Evolutionary conservation across 2,797 vertebrate species (phyloP).

Genomic region (Sebastes kiyomatsui): DNA sequence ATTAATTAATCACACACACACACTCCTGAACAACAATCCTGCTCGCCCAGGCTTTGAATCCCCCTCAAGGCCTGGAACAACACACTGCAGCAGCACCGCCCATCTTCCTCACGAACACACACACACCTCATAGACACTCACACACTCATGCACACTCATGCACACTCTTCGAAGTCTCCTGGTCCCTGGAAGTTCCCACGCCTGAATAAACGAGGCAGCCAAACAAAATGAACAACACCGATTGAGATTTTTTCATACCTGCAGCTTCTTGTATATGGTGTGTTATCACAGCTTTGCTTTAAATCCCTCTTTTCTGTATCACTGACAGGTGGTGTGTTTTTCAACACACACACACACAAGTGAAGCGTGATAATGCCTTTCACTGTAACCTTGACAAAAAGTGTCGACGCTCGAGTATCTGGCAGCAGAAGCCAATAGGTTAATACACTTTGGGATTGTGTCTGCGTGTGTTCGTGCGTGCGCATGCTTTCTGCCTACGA

Average conservation of each 20-base stretch:
- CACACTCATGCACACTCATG: background rate
- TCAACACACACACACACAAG: background rate
- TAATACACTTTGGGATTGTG: constrained; percentile 60
- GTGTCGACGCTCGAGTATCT: constrained; percentile 62
- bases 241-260: background rate
- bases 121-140: background rate
- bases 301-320: constrained; percentile 17
- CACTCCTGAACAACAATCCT: constrained; percentile 13
- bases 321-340: constrained; percentile 4
- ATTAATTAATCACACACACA: constrained; percentile 52
- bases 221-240: background rate
- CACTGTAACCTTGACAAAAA: constrained; percentile 72
- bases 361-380: constrained; percentile 35
- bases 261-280: background rate
- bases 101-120: constrained; percentile 1
- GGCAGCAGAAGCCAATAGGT: constrained; percentile 63
- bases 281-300: constrained; percentile 19
- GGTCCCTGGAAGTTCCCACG: background rate
- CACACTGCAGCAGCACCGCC: background rate
- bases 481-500: constrained; percentile 36
- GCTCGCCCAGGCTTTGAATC: constrained; percentile 11
- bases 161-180: background rate
- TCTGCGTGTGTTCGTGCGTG: background rate
- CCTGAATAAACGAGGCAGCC: background rate
- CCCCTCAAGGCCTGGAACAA: constrained; percentile 1